Evolutionary conservation across 2,888 invertebrate species (phyloP), one percentile per base, ranked within the genome.

Genomic region (Dermolepida albohirtum): DNA sequence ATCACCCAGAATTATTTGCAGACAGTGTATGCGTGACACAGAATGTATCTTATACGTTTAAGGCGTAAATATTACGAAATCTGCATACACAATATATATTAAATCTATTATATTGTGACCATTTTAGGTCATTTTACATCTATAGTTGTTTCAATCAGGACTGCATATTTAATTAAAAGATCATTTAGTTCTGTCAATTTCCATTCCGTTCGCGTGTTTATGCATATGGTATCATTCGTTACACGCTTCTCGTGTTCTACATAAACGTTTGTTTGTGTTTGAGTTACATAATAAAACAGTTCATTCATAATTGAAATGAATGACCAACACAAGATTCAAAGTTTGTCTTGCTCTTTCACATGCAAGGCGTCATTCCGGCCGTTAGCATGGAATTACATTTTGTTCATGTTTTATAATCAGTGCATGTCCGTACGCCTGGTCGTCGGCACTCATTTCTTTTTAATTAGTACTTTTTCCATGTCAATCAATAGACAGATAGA

Each of bases 391-490:
- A 43, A 57, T 57, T 44, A 41, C 34, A 57, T 39, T 44, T 27
- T 12, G 57, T 57, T 57, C 44, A 57, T 40, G 43, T 57, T 57
- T n/a, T 57, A 41, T 57, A 57, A 57, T 57, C 57, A 57, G 57
- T 57, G 57, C 57, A 27, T 57, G 57, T 57, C 57, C 27, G 22
- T 57, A 27, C 22, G 43, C 44, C 29, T 17, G 57, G 29, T 57
- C 57, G 57, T 40, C 27, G 54, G 10, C 44, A 44, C 59, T 47
- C 43, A 59, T 44, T 59, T 59, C 44, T 57, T 59, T 44, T 6
- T 29, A 59, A 59, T 59, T 59, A 59, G 44, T 22, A 16, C 14
- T 59, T 44, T 44, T 44, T 29, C 22, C 44, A 47, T 34, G 27
- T 44, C 12, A 44, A 59, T 59, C 40, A 59, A 59, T 12, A 40